These are phyloP conservation scores for Myathropa florea DNA, from an alignment of 2,888 invertebrate genomes.

Conservation along the genomic window DNA sequence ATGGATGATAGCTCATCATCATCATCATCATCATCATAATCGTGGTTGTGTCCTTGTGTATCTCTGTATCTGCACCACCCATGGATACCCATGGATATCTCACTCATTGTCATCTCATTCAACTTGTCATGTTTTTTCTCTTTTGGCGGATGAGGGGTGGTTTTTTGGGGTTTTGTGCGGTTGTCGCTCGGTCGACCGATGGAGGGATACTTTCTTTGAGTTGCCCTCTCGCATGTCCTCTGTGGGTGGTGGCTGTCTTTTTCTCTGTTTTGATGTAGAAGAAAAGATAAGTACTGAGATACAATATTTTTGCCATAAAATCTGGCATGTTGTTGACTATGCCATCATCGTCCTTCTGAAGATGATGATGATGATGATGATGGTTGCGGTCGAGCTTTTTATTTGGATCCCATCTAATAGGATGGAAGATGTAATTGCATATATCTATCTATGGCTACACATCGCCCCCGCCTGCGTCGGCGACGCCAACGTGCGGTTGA, in stretches of 20 bases:
- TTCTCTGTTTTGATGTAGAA: conserved; percentile 10
- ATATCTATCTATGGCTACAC: conserved; percentile 34
- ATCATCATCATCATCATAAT: conserved; percentile 60
- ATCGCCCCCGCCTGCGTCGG: neutral
- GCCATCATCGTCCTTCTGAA: conserved; percentile 11
- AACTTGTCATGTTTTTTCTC: conserved; percentile 62
- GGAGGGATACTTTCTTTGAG: conserved; percentile 16
- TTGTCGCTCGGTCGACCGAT: neutral
- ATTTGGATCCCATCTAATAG: conserved; percentile 63
- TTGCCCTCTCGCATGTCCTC: conserved; percentile 32
- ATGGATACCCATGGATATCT: conserved; percentile 52
- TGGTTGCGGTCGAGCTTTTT: conserved; percentile 58
- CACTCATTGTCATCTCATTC: conserved; percentile 63
- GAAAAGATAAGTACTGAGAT: conserved; percentile 50
- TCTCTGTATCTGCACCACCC: conserved; percentile 21
- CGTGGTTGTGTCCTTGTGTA: conserved; percentile 63
- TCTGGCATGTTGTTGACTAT: conserved; percentile 58
- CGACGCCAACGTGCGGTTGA: neutral
- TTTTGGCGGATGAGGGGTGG: conserved; percentile 20
- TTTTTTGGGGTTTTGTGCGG: neutral
- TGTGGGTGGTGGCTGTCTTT: conserved; percentile 37
- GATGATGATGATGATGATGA: conserved; percentile 46
- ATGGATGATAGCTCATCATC: conserved; percentile 57
- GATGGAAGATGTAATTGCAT: conserved; percentile 64
- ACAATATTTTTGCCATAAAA: conserved; percentile 58